Evolutionary conservation across 2,113 vertebrate species (phyloP), one percentile per base, ranked within the genome.

Genomic region (Melanerpes formicivorus): DNA sequence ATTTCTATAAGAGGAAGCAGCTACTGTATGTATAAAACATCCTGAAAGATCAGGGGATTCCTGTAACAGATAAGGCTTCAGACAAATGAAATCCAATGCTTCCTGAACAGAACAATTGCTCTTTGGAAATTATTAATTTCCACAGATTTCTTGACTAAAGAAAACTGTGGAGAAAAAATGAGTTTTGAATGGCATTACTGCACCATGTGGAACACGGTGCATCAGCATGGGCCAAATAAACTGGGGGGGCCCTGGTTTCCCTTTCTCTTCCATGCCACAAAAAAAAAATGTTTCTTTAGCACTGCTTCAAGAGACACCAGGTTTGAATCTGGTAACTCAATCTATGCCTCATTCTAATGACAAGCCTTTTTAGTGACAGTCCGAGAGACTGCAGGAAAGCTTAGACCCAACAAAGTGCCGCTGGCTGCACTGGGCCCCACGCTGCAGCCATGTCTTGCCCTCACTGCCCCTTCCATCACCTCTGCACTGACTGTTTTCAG

Each of bases 21-120:
- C 95, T 96, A 96, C 96, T 92, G 96, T 86, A 84, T 27, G 64
- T 65, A 59, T 81, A 70, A 88, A 93, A 91, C 93, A 81, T 88
- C 87, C 94, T 93, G 90, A 79, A 84, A 72, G 84, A 91, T 59
- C 50, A 55, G 82, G 69, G 65, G 23, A 86, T 72, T 82, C 84
- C 54, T 91, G 65, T 34, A 60, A 82, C 1, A 94, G 64, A 85
- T 62, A 90, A 89, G 60, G 32, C 75, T 81, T 82, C 84, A 80
- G 81, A 56, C 56, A 87, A 89, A 58, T 25, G 13, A 80, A 71
- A 67, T 30, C 18, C 82, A 75, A 1, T 2, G 23, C 40, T 67
- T 58, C 62, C 64, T 58, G 52, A 90, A 64, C 7, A 70, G 44
- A 78, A 71, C 0, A 13, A 56, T 67, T 56, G 90, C 82, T 52